Evolutionary conservation across 2,113 vertebrate genomes (phyloP).

Genomic region (Motacilla tschutschensis): DNA sequence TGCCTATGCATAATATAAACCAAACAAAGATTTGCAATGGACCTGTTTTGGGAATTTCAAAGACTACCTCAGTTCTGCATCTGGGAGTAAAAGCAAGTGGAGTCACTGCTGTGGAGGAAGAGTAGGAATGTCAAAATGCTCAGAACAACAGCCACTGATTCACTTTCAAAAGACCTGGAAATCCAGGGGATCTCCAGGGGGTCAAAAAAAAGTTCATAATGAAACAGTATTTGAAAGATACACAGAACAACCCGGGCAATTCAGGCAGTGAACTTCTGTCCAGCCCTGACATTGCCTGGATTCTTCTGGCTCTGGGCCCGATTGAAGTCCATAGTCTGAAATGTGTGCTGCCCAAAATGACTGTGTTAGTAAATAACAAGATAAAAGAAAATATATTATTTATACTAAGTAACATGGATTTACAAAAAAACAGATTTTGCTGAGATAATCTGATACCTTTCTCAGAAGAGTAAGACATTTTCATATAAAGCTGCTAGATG

Average conservation of each 20-base stretch:
- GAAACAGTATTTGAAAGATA: background rate
- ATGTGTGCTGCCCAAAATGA: background rate
- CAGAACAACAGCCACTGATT: background rate
- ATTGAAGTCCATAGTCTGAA: background rate
- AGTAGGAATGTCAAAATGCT: background rate
- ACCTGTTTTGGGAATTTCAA: background rate
- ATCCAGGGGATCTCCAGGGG: background rate
- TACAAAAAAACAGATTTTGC: background rate
- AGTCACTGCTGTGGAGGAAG: background rate
- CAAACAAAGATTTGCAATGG: background rate
- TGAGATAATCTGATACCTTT: background rate
- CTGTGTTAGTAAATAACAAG: background rate
- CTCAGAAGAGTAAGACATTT: background rate
- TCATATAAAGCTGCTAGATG: background rate
- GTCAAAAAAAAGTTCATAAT: background rate
- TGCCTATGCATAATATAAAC: background rate
- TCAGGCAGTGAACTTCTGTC: background rate
- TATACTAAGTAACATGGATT: background rate
- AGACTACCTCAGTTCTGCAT: background rate
- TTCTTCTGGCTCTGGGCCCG: background rate
- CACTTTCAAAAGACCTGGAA: background rate
- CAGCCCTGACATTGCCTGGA: background rate
- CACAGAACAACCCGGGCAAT: fast-evolving
- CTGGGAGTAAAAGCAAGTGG: background rate
- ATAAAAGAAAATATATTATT: background rate